These are phyloP conservation scores for Pollicipes pollicipes DNA, from an alignment of 1,140 invertebrate genomes.

Conservation along the genomic window DNA sequence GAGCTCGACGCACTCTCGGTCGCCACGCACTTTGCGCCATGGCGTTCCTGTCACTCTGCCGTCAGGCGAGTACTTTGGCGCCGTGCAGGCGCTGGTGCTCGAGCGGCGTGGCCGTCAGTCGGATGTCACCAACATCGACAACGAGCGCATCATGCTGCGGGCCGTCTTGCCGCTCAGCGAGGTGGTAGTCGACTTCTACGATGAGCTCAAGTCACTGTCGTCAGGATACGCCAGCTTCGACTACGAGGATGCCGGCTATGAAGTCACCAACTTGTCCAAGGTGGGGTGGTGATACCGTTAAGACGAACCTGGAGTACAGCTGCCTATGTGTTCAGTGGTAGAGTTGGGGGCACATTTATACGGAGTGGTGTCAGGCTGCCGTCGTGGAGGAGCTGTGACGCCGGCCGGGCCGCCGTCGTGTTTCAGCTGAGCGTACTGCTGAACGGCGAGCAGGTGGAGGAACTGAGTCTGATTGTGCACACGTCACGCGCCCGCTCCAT, in stretches of 20 bases:
- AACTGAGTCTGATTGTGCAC: constrained; percentile 71
- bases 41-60: constrained; percentile 13
- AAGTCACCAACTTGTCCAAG: constrained; percentile 48
- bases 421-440: constrained; percentile 55
- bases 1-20: background rate
- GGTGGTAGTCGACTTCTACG: constrained; percentile 88
- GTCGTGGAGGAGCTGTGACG: too few species aligned
- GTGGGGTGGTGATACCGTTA: constrained; percentile 33
- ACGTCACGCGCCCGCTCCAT: constrained; percentile 40
- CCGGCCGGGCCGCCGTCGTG: too few species aligned
- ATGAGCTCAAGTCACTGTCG: constrained; percentile 66
- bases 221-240: constrained; percentile 96
- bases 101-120: constrained; percentile 59
- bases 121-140: constrained; percentile 58
- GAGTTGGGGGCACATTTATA: too few species aligned
- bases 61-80: constrained; percentile 44
- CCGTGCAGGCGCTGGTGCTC: constrained; percentile 50
- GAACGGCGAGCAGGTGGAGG: constrained; percentile 66
- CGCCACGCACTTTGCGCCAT: constrained; percentile 7
- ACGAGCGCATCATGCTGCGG: constrained; percentile 57
- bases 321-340: too few species aligned
- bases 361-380: too few species aligned
- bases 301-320: too few species aligned
- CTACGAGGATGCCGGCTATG: constrained; percentile 80
- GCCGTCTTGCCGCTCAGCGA: constrained; percentile 77